phyloP scores from a whole-genome alignment of 2,797 vertebrate genomes.

The Kryptolebias ocellatus region DNA sequence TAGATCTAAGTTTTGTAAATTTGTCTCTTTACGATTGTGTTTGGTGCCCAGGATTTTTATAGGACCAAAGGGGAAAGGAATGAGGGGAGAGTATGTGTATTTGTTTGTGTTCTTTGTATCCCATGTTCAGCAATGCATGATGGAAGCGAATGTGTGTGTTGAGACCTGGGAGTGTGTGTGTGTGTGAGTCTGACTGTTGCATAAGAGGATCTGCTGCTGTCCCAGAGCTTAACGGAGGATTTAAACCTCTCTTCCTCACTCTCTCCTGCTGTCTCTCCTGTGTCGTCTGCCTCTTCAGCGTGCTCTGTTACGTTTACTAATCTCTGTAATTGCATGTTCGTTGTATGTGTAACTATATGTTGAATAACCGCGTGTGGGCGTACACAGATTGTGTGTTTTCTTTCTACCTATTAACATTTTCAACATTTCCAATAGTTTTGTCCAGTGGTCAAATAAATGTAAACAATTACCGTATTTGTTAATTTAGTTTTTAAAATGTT shows the following conservation, averaged over 20 bases:
- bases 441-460: not conserved
- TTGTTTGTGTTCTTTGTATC: conserved; percentile 45
- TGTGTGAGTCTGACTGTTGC: conserved; percentile 70
- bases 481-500: not conserved
- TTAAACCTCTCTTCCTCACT: conserved; percentile 73
- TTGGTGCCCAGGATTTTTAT: not conserved
- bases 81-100: conserved; percentile 8
- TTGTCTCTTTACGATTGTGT: not conserved
- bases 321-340: conserved; percentile 64
- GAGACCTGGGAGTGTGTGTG: conserved; percentile 24
- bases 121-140: conserved; percentile 50
- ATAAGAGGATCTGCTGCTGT: conserved; percentile 84
- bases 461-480: not conserved
- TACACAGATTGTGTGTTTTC: conserved; percentile 31
- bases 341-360: conserved; percentile 60
- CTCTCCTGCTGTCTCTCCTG: conserved; percentile 47
- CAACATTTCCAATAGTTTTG: conserved; percentile 17
- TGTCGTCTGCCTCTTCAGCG: conserved; percentile 40
- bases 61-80: not conserved
- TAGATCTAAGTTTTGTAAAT: not conserved
- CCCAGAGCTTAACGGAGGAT: conserved; percentile 81
- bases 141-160: conserved; percentile 43
- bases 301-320: conserved; percentile 54
- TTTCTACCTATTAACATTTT: conserved; percentile 19
- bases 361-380: conserved; percentile 39